Percentiles rank a stretch among this genome's conserved stretches.
These are phyloP conservation scores for Phrynocephalus guinanensis DNA, from an alignment of 2,797 vertebrate genomes.

Conservation along the genomic window DNA sequence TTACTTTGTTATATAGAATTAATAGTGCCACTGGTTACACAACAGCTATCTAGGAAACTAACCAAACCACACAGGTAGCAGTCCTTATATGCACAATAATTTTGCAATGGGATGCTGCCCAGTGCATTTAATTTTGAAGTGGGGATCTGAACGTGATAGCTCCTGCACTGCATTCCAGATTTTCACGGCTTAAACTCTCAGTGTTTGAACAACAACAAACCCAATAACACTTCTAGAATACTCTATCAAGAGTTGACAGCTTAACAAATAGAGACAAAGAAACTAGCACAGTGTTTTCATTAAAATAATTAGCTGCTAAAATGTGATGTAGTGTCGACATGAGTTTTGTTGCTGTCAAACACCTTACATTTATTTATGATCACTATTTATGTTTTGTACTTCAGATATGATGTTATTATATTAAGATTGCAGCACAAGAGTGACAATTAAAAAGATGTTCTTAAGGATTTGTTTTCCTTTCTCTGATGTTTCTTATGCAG, in stretches of 20 bases:
- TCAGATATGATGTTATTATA: background rate
- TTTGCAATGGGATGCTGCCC: background rate
- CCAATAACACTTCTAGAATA: background rate
- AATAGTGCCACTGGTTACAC: background rate
- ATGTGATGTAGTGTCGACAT: background rate
- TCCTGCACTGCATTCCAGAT: background rate
- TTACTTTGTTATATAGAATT: background rate
- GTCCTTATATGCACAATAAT: background rate
- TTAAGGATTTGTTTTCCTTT: constrained; percentile 2
- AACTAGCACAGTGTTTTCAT: background rate
- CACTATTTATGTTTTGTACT: constrained; percentile 4
- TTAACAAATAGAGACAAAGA: background rate
- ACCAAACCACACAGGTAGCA: too few relatives aligned
- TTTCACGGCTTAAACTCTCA: background rate
- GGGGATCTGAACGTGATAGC: background rate
- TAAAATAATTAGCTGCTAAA: background rate
- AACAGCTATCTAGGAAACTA: background rate
- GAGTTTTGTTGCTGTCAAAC: constrained; percentile 23
- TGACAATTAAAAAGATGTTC: background rate
- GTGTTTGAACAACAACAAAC: background rate
- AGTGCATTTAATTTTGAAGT: background rate
- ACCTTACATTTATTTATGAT: background rate
- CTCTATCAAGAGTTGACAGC: background rate
- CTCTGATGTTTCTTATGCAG: background rate
- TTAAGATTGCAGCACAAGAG: background rate